Evolutionary conservation across 2,113 vertebrate genomes (phyloP).

Genomic region (Sebastes fasciatus): DNA sequence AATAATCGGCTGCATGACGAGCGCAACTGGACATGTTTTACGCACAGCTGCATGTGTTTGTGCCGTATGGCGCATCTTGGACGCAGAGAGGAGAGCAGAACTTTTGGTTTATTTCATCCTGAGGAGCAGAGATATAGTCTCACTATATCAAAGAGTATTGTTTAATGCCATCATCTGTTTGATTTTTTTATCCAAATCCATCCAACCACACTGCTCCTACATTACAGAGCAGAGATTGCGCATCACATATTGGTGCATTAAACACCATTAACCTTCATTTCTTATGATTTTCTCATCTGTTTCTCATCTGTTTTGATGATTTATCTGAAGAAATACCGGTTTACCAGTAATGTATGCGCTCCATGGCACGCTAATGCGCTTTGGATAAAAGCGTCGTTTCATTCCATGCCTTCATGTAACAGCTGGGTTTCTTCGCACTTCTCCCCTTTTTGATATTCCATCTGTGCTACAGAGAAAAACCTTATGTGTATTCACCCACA

Average conservation of each 20-base stretch:
- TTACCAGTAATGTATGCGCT: not conserved
- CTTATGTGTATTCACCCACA: not conserved
- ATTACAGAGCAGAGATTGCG: not conserved
- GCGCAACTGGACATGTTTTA: constrained; percentile 22
- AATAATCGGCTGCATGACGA: not conserved
- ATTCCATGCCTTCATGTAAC: not conserved
- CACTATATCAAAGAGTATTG: not conserved
- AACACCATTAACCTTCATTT: rapidly evolving
- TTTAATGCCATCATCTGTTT: not conserved
- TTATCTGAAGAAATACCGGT: not conserved
- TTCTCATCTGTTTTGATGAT: not conserved
- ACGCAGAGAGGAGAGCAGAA: not conserved
- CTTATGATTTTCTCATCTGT: not conserved
- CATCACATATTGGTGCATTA: not conserved
- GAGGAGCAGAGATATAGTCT: not conserved
- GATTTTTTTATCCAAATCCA: not conserved
- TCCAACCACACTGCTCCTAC: not conserved
- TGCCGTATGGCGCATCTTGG: constrained; percentile 28
- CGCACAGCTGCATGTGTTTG: constrained; percentile 17
- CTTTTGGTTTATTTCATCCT: not conserved
- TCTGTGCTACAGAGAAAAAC: not conserved
- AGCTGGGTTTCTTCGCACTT: not conserved
- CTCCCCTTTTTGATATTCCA: not conserved
- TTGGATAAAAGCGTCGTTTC: constrained; percentile 29
- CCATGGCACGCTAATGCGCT: constrained; percentile 1